Evolutionary conservation across 2,888 invertebrate species (phyloP), one percentile per base, ranked within the genome.

Genomic region (Dolomedes plantarius): DNA sequence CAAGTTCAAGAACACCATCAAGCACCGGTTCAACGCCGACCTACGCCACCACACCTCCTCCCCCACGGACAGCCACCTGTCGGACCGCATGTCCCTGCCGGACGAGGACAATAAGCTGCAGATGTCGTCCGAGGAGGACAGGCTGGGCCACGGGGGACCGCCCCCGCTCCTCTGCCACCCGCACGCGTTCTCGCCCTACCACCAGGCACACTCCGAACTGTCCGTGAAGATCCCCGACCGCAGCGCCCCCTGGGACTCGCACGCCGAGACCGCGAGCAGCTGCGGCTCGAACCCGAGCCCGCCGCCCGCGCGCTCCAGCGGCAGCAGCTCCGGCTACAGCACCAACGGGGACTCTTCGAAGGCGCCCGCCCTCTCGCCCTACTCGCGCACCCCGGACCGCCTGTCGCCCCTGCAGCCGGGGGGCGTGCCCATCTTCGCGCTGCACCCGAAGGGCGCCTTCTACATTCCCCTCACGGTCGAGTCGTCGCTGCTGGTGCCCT

Each of bases 1-100:
- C 92, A 98, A 98, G 92, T 98, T 97, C 92, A 98, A 98, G 92
- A 97, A 96, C 90, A 96, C 95, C 90, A 98, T 98, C 89, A 97
- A 97, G 90, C 95, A 97, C 91, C 93, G 98, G 85, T 98, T 98
- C 89, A 93, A 92, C 68, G 92, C 91, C 65, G 91, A 92, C 79
- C 88, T 89, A 71, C 80, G 87, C 64, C 81, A 88, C 16, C 72
- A 74, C 27, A 76, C 75, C 0, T 19, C 81, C 1, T 83, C 88
- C 0, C 77, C 87, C 9, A 87, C 83, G 0, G 79, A 79, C 36
- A 46, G 73, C 29, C 76, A 83, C n/a, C 16, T 29, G 0, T 80
- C 86, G 2, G 86, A 86, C 23, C 29, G 56, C 29, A 79, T 86
- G 62, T 77, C 76, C 31, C 46, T 76, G 28, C 67, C 62, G 16